Percentiles rank a stretch among this genome's conserved stretches.
Evolutionary conservation across 2,888 invertebrate species (phyloP).

Genomic region (Heliothis peltigera): DNA sequence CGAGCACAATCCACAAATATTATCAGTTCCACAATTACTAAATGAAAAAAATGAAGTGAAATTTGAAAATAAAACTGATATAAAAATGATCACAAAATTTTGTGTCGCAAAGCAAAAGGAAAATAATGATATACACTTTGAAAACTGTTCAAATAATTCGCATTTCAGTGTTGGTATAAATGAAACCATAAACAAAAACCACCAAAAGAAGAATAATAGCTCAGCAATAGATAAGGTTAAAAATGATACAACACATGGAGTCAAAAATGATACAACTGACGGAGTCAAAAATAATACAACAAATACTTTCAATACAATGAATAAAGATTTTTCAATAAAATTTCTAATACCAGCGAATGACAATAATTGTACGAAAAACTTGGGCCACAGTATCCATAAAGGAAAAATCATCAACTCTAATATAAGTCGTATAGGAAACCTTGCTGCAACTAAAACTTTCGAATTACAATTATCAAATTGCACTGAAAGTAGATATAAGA

Average conservation of each 20-base stretch:
- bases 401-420: conserved; percentile 28
- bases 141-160: conserved; percentile 18
- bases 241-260: not conserved
- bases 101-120: not conserved
- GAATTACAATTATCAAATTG: conserved; percentile 26
- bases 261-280: not conserved
- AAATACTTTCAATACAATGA: not conserved
- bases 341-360: conserved; percentile 9
- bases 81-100: not conserved
- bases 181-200: not conserved
- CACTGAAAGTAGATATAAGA: not conserved
- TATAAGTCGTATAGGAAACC: not conserved
- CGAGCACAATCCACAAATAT: conserved; percentile 23
- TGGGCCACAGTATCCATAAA: not conserved
- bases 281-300: not conserved
- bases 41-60: not conserved
- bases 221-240: not conserved
- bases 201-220: not conserved
- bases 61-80: not conserved
- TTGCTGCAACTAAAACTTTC: not conserved
- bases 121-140: conserved; percentile 12
- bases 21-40: not conserved
- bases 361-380: conserved; percentile 25
- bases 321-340: conserved; percentile 6
- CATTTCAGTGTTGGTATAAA: not conserved